Percentiles rank a stretch among this genome's conserved stretches.
These are phyloP conservation scores for Nemapogon koenigi DNA, from an alignment of 2,888 invertebrate genomes.

Conservation along the genomic window DNA sequence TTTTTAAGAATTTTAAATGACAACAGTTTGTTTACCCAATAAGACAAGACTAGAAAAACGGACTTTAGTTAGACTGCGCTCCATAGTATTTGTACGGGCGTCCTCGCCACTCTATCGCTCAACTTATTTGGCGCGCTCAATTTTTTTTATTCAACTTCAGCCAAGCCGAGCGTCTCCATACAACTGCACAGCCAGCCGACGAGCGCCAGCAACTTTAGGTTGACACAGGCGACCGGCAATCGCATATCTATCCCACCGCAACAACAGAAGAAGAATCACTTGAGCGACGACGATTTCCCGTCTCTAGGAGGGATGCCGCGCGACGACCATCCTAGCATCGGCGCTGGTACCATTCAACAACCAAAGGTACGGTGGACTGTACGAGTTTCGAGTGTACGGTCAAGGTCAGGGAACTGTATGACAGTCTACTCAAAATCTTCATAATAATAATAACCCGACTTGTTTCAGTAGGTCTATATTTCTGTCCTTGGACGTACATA, in stretches of 20 bases:
- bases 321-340: slow-evolving; percentile 51
- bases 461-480: too few species aligned
- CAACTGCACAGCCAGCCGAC: slow-evolving; percentile 53
- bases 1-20: too few species aligned
- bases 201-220: slow-evolving; percentile 47
- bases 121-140: background rate
- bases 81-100: slow-evolving; percentile 4
- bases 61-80: too few species aligned
- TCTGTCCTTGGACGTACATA: too few species aligned
- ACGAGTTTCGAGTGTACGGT: too few species aligned
- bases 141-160: slow-evolving; percentile 24
- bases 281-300: slow-evolving; percentile 28
- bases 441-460: too few species aligned
- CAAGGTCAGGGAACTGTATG: too few species aligned
- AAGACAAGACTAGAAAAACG: too few species aligned
- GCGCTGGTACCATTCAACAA: slow-evolving; percentile 38
- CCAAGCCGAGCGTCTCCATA: slow-evolving; percentile 56
- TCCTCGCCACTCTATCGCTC: slow-evolving; percentile 14
- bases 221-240: slow-evolving; percentile 43
- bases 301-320: slow-evolving; percentile 27
- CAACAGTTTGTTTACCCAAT: too few species aligned
- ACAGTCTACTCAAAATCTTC: too few species aligned
- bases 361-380: too few species aligned
- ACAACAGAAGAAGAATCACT: slow-evolving; percentile 24
- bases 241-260: slow-evolving; percentile 35